Evolutionary conservation across 2,888 invertebrate genomes (phyloP).

Genomic region (Atherix ibis): DNA sequence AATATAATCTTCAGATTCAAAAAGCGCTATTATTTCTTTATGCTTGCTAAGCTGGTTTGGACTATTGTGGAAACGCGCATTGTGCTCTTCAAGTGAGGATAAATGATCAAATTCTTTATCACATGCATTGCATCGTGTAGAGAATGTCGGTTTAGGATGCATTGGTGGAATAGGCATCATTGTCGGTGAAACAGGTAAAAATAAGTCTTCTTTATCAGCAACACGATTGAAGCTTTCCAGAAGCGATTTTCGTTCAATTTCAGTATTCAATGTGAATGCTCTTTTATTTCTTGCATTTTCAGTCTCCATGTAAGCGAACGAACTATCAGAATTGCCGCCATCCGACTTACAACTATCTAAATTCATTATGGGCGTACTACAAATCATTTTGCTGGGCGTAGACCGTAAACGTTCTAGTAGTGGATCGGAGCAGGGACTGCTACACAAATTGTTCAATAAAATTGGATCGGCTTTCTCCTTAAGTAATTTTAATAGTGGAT

Average conservation of each 20-base stretch:
- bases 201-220: conserved; percentile 3
- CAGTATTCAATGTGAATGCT: background rate
- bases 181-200: conserved; percentile 2
- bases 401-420: background rate
- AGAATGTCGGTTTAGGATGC: conserved; percentile 14
- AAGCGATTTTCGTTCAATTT: conserved; percentile 9
- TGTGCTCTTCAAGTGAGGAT: conserved; percentile 24
- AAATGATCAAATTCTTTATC: conserved; percentile 23
- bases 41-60: conserved; percentile 10
- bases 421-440: conserved; percentile 6
- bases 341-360: too few species aligned
- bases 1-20: too few species aligned
- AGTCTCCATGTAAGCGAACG: conserved; percentile 1
- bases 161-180: conserved; percentile 1
- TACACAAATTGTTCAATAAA: conserved; percentile 6
- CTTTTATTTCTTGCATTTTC: conserved; percentile 3
- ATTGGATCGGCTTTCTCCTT: conserved; percentile 7
- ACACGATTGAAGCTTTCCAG: conserved; percentile 9
- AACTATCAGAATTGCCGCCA: conserved; percentile 5
- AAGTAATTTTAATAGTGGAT: conserved; percentile 8
- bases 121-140: conserved; percentile 27
- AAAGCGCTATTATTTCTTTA: conserved; percentile 26
- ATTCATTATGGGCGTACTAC: too few species aligned
- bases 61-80: conserved; percentile 22
- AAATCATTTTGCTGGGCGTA: background rate